Percentiles rank a stretch among this genome's conserved stretches.
Evolutionary conservation across 2,113 vertebrate species (phyloP).

Genomic region (Tichodroma muraria): DNA sequence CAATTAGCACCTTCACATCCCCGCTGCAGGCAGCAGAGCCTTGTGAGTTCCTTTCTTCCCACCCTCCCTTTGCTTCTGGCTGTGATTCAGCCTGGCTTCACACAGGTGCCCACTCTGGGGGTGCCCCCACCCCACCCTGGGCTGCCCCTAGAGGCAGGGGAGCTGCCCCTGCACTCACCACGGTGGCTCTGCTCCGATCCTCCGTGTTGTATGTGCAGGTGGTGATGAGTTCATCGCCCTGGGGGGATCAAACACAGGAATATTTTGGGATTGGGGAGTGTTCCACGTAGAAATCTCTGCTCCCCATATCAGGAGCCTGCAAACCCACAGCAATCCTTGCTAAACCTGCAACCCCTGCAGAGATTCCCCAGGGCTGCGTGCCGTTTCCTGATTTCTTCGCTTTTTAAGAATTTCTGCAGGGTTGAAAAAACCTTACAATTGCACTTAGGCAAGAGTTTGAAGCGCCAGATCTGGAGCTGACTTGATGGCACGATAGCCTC

Average conservation of each 20-base stretch:
- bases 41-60: background rate
- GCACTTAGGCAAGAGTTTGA: background rate
- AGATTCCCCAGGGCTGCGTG: background rate
- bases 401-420: background rate
- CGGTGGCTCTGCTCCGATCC: constrained; percentile 75
- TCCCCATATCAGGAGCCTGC: background rate
- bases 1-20: constrained; percentile 14
- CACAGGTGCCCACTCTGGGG: background rate
- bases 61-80: background rate
- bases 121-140: background rate
- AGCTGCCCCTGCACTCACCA: constrained; percentile 74
- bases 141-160: background rate
- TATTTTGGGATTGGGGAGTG: accelerated
- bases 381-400: background rate
- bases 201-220: constrained; percentile 88
- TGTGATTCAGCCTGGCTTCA: background rate
- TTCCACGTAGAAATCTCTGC: background rate
- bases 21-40: background rate
- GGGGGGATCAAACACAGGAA: background rate
- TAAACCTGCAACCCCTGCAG: background rate
- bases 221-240: constrained; percentile 90
- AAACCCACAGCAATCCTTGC: accelerated
- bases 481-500: background rate
- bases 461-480: background rate
- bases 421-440: background rate